These are phyloP conservation scores for Elgonia sp. DNA, from an alignment of 2,888 invertebrate species.

Conservation along the genomic window DNA sequence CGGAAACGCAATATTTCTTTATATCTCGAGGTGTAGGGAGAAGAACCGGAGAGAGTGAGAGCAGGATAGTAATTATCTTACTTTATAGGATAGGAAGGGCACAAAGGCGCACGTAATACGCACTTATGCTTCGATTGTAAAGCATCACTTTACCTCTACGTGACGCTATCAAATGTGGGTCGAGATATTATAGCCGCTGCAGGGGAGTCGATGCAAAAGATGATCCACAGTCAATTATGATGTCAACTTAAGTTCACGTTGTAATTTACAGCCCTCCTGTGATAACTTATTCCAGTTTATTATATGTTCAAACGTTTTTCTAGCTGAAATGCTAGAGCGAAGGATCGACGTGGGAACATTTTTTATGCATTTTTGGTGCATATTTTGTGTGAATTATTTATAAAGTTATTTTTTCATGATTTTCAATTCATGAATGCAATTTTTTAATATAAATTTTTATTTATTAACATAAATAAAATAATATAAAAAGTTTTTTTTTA, in stretches of 20 bases:
- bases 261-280: conserved; percentile 32
- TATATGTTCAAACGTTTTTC: conserved; percentile 10
- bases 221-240: conserved; percentile 60
- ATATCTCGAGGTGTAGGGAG: conserved; percentile 27
- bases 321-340: neutral
- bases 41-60: neutral
- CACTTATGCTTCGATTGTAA: conserved; percentile 68
- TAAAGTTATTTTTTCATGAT: no score
- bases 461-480: no score
- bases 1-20: conserved; percentile 59
- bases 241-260: conserved; percentile 49
- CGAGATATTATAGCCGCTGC: conserved; percentile 49
- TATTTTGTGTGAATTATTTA: no score
- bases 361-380: no score
- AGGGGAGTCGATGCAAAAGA: conserved; percentile 55
- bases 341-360: no score
- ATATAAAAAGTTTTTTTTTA: no score
- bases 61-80: conserved; percentile 62
- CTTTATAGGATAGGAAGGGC: conserved; percentile 40
- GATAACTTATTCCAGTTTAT: conserved; percentile 33
- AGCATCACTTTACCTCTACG: conserved; percentile 56
- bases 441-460: no score
- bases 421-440: no score
- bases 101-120: conserved; percentile 63
- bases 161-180: conserved; percentile 63